Percentiles rank a stretch among this genome's conserved stretches.
These are phyloP conservation scores for Fregata magnificens DNA, from an alignment of 2,113 vertebrate species.

Conservation along the genomic window DNA sequence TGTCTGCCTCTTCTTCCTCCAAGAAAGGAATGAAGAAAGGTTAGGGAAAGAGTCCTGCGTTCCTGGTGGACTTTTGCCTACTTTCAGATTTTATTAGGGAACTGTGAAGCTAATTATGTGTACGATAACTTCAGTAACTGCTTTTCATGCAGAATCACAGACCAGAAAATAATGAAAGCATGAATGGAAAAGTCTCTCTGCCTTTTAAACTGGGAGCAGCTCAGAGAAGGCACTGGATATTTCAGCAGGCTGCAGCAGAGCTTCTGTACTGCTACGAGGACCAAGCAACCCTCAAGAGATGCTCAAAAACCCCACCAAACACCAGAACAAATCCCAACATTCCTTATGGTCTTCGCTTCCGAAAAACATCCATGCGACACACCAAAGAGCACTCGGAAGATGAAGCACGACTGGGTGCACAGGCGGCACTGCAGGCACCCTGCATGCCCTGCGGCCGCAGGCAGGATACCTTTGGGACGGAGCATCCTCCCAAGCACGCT, in stretches of 20 bases:
- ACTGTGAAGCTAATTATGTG: background rate
- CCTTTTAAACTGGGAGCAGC: background rate
- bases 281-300: rapidly evolving
- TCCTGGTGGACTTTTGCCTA: background rate
- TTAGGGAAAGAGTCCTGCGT: background rate
- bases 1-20: background rate
- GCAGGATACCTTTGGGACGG: rapidly evolving
- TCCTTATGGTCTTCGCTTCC: background rate
- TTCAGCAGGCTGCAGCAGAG: background rate
- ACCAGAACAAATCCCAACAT: background rate
- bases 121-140: background rate
- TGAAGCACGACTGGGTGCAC: rapidly evolving
- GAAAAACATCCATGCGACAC: rapidly evolving
- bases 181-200: background rate
- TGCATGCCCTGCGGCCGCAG: rapidly evolving
- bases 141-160: conserved; percentile 25
- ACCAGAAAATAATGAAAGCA: conserved; percentile 10
- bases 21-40: background rate
- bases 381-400: background rate
- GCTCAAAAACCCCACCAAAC: background rate
- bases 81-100: conserved; percentile 29
- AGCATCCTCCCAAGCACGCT: background rate
- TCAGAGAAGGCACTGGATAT: background rate
- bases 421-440: background rate
- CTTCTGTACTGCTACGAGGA: background rate